phyloP scores from a whole-genome alignment of 2,888 invertebrate genomes.

The Chrysomela aeneicollis region DNA sequence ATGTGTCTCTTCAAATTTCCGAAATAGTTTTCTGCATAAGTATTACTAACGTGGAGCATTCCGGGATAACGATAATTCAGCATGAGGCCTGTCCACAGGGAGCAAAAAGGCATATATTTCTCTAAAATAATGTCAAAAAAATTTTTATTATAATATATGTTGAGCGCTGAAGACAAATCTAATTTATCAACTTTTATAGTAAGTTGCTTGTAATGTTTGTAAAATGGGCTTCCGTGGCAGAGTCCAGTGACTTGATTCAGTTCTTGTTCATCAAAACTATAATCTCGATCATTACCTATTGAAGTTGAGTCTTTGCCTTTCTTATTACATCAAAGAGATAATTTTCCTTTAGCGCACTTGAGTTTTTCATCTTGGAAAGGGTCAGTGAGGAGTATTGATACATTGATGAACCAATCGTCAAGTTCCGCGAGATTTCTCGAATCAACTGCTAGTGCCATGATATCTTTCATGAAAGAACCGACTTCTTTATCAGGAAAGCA shows the following conservation, averaged over 20 bases:
- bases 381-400: neutral
- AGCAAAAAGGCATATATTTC: constrained; percentile 23
- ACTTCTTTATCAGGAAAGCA: neutral
- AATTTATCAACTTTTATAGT: neutral
- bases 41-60: constrained; percentile 20
- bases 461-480: neutral
- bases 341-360: too few species aligned
- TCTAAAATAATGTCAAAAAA: constrained; percentile 10
- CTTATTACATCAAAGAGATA: too few species aligned
- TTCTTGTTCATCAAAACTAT: too few species aligned
- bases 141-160: neutral
- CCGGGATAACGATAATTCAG: neutral
- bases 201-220: neutral
- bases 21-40: constrained; percentile 20
- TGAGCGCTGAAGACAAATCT: neutral
- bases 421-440: neutral
- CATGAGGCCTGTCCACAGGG: constrained; percentile 18
- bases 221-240: neutral
- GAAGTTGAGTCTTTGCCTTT: too few species aligned
- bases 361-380: neutral
- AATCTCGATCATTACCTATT: too few species aligned
- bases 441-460: neutral
- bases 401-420: neutral
- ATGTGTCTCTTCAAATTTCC: constrained; percentile 14
- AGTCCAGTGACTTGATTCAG: too few species aligned